Percentiles rank a stretch among this genome's conserved stretches.
Conservation (phyloP, 2,113 vertebrate genomes). For the Tenebrosternarchus preto region DNA sequence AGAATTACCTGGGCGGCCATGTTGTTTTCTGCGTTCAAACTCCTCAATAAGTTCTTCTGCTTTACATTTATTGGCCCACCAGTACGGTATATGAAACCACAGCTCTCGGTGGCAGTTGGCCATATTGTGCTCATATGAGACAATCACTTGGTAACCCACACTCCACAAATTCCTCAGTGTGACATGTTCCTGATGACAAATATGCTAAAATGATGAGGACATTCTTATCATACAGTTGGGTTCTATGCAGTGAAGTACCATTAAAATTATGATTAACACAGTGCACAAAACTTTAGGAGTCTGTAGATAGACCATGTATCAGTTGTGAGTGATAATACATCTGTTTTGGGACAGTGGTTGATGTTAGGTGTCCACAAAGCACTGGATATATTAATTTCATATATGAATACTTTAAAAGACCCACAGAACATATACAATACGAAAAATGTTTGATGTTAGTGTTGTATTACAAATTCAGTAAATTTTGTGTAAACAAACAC, state of each 20-base stretch:
- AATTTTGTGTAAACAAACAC: too few species aligned
- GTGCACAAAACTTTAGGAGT: background rate
- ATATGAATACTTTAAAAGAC: too few species aligned
- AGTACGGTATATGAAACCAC: conserved; percentile 77
- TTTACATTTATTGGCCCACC: conserved; percentile 81
- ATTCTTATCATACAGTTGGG: background rate
- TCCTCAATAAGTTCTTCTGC: conserved; percentile 73
- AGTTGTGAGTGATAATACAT: background rate
- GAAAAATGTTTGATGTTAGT: too few species aligned
- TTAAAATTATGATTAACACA: background rate
- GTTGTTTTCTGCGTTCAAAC: conserved; percentile 72
- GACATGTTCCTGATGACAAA: conserved; percentile 63
- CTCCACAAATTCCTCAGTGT: conserved; percentile 74
- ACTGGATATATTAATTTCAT: too few species aligned
- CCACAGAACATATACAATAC: too few species aligned
- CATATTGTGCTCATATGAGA: conserved; percentile 73
- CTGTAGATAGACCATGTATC: background rate
- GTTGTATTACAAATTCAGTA: too few species aligned
- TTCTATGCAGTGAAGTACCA: too few species aligned
- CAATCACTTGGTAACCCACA: conserved; percentile 69
- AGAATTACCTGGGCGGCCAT: conserved; percentile 72
- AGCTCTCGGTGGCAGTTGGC: conserved; percentile 64
- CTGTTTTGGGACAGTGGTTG: too few species aligned
- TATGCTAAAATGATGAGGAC: background rate
- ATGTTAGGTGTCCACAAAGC: too few species aligned